phyloP scores from a whole-genome alignment of 2,113 vertebrate genomes.

The Notarius quadriscutis region DNA sequence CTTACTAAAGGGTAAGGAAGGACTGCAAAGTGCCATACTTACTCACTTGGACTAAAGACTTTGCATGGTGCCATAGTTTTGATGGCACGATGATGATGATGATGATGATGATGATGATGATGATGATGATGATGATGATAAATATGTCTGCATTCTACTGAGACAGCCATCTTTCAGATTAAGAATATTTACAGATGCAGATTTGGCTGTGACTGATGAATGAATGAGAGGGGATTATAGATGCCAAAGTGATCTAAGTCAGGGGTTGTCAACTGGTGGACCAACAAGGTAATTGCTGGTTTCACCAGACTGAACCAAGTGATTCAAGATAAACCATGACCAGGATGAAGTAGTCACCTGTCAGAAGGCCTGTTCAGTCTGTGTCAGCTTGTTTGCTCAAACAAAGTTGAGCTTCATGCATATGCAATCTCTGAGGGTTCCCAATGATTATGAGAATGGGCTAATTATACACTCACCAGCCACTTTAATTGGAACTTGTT shows the following conservation, averaged over 20 bases:
- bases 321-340: background rate
- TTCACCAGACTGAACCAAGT: background rate
- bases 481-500: too few relatives aligned
- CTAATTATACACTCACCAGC: too few relatives aligned
- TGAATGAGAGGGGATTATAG: background rate
- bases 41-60: background rate
- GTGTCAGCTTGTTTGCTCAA: background rate
- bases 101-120: background rate
- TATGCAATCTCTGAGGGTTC: background rate
- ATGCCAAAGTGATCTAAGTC: background rate
- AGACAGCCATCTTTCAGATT: constrained; percentile 29
- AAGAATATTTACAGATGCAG: constrained; percentile 26
- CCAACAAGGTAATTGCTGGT: background rate
- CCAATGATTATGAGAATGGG: too few relatives aligned
- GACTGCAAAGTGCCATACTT: background rate
- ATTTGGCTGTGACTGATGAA: background rate
- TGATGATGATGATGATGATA: background rate
- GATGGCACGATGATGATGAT: background rate
- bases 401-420: background rate
- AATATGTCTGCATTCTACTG: constrained; percentile 30
- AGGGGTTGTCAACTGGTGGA: background rate
- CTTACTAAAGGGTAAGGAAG: constrained; percentile 38
- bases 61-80: background rate
- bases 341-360: background rate
- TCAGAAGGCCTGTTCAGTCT: background rate